Evolutionary conservation across 2,797 vertebrate species (phyloP).

Genomic region (Phalanger gymnotis): DNA sequence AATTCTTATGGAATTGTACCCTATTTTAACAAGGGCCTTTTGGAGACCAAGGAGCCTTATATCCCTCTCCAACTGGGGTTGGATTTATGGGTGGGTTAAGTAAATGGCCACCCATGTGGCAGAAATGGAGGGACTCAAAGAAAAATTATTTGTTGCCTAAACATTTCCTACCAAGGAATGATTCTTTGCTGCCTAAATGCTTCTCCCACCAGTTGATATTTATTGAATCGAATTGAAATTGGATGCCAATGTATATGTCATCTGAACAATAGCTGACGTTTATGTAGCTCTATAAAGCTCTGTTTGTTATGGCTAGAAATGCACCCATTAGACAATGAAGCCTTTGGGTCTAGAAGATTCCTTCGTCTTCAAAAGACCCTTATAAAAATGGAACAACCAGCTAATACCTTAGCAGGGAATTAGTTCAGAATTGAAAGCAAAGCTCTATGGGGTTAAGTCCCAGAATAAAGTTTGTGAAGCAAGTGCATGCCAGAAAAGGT

Average conservation of each 20-base stretch:
- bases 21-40: background rate
- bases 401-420: background rate
- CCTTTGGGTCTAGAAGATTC: conserved; percentile 30
- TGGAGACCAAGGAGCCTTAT: background rate
- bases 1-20: background rate
- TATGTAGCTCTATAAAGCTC: background rate
- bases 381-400: conserved; percentile 34
- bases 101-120: background rate
- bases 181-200: background rate
- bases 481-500: background rate
- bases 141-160: background rate
- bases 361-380: conserved; percentile 18
- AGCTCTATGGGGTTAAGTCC: background rate
- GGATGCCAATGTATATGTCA: background rate
- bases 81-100: background rate
- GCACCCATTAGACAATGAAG: conserved; percentile 9
- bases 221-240: background rate
- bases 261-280: background rate
- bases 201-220: background rate
- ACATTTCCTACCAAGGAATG: background rate
- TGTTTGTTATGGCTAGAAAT: background rate
- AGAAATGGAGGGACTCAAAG: background rate
- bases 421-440: background rate
- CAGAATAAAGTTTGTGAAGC: background rate
- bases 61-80: background rate